Evolutionary conservation across 2,888 invertebrate genomes (phyloP), one percentile per base, ranked within the genome.

Genomic region (Phania funesta): DNA sequence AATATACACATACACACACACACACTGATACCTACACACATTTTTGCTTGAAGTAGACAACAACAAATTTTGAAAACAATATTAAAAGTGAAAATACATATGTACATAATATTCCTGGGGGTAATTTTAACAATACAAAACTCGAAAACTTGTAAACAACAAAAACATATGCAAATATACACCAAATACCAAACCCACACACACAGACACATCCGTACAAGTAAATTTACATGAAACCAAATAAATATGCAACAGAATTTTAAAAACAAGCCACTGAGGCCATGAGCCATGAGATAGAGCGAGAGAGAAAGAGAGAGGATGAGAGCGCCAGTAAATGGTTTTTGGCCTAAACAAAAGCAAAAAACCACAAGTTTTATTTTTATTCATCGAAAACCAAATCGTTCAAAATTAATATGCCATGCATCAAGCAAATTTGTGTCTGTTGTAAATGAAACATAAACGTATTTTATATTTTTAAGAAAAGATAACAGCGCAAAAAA

Each of bases 41-140:
- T 5, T 4, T 9, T 7, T 11, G 18, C 9, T 18, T 4, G 3
- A 9, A 44, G 13, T 20, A 48, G 24, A 76, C 24, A 50, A 71
- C 26, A 48, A 64, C n/a, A 71, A 65, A 58, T 82, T 73, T 78
- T 78, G 74, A 78, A 82, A 78, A 82, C 65, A 74, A 78, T 82
- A 78, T 82, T 82, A 74, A 82, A 82, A 82, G 74, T 82, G 82
- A 82, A 82, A 74, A n/a, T n/a, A n/a, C n/a, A n/a, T n/a, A n/a
- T n/a, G n/a, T n/a, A n/a, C n/a, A 78, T 82, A 78, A 78, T 74
- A 74, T 74, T 82, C 82, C 82, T 78, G 58, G 50, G 82, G 74
- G 82, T 78, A 78, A 78, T 82, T 82, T 82, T 82, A 82, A 74
- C 78, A 70, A 74, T 24, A 56, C 35, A 65, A 52, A 58, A 50